Base-by-base conservation (phyloP, 2,113 vertebrate genomes). In the Naja naja region DNA sequence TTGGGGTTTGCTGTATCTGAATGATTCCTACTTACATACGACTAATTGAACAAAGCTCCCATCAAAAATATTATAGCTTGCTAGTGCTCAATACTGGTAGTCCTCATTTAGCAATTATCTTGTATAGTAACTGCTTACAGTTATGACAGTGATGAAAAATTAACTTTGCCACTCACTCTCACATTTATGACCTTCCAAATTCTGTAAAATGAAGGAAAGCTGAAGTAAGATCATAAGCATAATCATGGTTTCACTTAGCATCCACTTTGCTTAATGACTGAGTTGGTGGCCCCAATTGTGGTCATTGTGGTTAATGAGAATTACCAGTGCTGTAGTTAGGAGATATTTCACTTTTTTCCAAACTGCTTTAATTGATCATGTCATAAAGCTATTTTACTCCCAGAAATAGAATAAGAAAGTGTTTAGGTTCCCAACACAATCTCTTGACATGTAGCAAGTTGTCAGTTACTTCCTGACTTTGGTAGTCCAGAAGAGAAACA, bases 271-370 rank as follows among this genome's bases (percentile, higher is more conserved):
- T 43, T 43, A 81, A 81, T 1, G 7, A 43, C 74, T 81, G 69
- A 81, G 74, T 81, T 81, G 3, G 34, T 20, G 16, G 7, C 34
- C 18, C 16, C 34, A 81, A 20, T 43, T 43, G 7, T 81, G 3
- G 3, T 39, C 34, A 81, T 16, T 81, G 39, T n/a, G n/a, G n/a
- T n/a, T n/a, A 81, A 81, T 81, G 69, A 81, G 69, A 39, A 81
- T 16, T 81, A 81, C 74, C 18, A 43, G 34, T 2, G 69, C 43
- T 92, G 64, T 0, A 0, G 56, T 14, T 0, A 0, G 0, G 20
- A 27, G 9, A 6, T 64, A 54, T 23, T 34, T 4, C 92, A 0
- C 1, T 74, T 34, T 88, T 92, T 30, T 20, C 74, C 91, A 43
- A 88, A 4, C 14, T 0, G 53, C 69, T 22, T 58, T 93, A 25